These are phyloP conservation scores for Aspidiotus destructor DNA, from an alignment of 2,888 invertebrate species.

Conservation along the genomic window DNA sequence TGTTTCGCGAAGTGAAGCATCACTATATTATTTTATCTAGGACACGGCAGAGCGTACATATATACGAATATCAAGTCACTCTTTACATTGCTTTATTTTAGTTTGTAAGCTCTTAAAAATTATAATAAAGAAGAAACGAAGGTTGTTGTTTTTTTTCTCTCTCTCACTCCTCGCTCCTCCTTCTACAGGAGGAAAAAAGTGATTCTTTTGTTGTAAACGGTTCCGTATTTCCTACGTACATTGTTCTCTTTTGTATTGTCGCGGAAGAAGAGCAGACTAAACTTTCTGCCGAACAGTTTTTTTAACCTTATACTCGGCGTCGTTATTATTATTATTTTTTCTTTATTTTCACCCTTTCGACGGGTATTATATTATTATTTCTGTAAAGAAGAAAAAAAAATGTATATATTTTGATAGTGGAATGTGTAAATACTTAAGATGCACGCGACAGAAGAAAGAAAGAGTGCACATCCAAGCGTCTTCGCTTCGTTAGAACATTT, in stretches of 20 bases:
- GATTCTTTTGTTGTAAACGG: slow-evolving; percentile 20
- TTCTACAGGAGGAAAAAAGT: background rate
- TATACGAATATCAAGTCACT: slow-evolving; percentile 16
- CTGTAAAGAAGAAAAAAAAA: no score
- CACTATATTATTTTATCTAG: slow-evolving; percentile 14
- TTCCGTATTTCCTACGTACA: slow-evolving; percentile 7
- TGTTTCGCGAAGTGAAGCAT: slow-evolving; percentile 13
- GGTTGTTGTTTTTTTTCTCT: no score
- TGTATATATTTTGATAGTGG: no score
- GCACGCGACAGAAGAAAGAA: no score
- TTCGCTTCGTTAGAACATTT: no score
- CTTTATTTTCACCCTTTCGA: background rate
- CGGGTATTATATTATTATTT: no score
- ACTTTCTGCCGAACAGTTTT: slow-evolving; percentile 15
- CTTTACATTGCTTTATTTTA: slow-evolving; percentile 15
- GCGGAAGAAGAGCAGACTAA: background rate
- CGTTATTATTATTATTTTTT: slow-evolving; percentile 4
- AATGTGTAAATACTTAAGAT: no score
- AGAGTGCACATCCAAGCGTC: no score
- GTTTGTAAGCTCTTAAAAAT: slow-evolving; percentile 23
- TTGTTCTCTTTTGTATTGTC: slow-evolving; percentile 21
- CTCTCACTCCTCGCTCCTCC: no score
- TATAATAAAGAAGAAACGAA: slow-evolving; percentile 13
- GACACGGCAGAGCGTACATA: slow-evolving; percentile 1
- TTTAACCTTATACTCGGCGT: background rate